These are phyloP conservation scores for Amblyjoppa proteus DNA, from an alignment of 2,888 invertebrate species.

Conservation along the genomic window DNA sequence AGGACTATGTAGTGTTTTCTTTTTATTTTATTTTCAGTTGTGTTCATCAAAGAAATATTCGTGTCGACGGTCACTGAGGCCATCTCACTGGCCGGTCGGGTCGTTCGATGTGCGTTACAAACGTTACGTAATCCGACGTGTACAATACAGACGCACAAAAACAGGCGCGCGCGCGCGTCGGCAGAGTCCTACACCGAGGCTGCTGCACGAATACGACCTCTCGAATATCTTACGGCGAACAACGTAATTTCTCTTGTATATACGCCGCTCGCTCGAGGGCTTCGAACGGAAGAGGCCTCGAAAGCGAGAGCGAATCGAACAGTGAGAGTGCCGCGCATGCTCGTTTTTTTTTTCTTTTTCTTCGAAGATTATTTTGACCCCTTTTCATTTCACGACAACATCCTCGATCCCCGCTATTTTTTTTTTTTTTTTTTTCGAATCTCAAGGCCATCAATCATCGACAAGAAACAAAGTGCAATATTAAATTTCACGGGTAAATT, in stretches of 20 bases:
- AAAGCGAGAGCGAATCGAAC: conserved; percentile 51
- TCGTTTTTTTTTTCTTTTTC: conserved; percentile 1
- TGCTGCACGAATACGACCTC: conserved; percentile 51
- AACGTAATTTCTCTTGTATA: conserved; percentile 61
- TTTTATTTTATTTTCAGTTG: not conserved
- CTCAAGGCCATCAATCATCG: not conserved
- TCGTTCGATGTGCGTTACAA: conserved; percentile 30
- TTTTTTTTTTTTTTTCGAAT: not conserved
- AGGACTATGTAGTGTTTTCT: conserved; percentile 12
- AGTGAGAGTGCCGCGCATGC: conserved; percentile 53
- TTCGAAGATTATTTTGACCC: not conserved
- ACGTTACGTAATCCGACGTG: conserved; percentile 58
- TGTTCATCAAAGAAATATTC: conserved; percentile 23
- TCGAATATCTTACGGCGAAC: conserved; percentile 56
- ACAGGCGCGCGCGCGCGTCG: not conserved
- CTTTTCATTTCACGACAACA: not conserved
- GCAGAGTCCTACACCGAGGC: conserved; percentile 2
- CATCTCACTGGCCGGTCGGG: conserved; percentile 22
- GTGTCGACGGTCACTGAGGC: conserved; percentile 36
- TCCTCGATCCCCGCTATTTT: not conserved
- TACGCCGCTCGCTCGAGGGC: conserved; percentile 29
- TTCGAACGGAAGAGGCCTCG: conserved; percentile 50
- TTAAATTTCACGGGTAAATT: not conserved
- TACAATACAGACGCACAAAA: conserved; percentile 19
- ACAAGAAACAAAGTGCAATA: not conserved